Conservation (phyloP, 2,113 vertebrate genomes). For the Sceloporus undulatus region DNA sequence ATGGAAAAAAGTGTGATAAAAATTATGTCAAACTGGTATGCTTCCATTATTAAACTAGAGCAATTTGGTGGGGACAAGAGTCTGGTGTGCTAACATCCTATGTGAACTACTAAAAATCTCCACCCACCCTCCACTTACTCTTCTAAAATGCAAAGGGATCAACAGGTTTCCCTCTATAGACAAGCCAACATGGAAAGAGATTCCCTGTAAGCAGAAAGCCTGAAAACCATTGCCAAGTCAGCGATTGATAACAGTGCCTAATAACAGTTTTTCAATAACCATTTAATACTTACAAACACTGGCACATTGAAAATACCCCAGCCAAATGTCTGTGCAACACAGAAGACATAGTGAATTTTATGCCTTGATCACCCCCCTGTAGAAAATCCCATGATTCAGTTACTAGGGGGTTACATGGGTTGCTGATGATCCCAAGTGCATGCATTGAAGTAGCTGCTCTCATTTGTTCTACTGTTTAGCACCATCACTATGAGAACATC, state of each 20-base stretch:
- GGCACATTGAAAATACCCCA: background rate
- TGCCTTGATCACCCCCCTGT: constrained; percentile 18
- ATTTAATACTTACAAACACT: constrained; percentile 3
- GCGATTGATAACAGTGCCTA: background rate
- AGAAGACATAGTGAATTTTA: background rate
- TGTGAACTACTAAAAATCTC: background rate
- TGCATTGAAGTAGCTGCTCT: constrained; percentile 66
- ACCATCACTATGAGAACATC: constrained; percentile 63
- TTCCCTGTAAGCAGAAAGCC: background rate
- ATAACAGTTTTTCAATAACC: background rate
- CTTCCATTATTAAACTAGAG: background rate
- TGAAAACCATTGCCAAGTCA: background rate
- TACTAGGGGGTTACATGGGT: constrained; percentile 48
- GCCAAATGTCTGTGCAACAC: background rate
- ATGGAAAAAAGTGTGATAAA: too few relatives aligned
- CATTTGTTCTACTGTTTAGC: constrained; percentile 74
- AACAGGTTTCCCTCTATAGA: background rate
- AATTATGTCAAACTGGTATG: too few relatives aligned
- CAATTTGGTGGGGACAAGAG: too few relatives aligned
- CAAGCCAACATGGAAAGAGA: background rate
- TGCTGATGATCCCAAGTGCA: constrained; percentile 57
- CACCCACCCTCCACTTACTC: too few relatives aligned
- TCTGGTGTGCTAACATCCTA: background rate
- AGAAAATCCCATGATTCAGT: constrained; percentile 59
- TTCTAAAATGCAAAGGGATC: background rate